Evolutionary conservation across 2,888 invertebrate species (phyloP).

Genomic region (Ormia ochracea): DNA sequence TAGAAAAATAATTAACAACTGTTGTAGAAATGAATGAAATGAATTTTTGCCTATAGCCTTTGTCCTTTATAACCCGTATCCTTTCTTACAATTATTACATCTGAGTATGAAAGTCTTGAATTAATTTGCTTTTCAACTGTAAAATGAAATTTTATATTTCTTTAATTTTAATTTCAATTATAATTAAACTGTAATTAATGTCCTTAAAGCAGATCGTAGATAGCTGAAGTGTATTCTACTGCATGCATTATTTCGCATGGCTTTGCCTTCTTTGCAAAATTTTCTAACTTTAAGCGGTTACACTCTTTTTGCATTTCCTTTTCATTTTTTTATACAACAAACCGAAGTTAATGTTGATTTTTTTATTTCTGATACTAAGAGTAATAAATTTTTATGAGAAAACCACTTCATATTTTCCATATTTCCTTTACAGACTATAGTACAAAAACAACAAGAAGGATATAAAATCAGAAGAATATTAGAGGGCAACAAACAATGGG

Average conservation of each 20-base stretch:
- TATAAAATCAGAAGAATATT: slow-evolving; percentile 19
- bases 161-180: too few relatives aligned
- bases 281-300: slow-evolving; percentile 5
- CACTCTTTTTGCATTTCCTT: not conserved
- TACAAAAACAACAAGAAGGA: slow-evolving; percentile 37
- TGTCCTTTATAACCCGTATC: too few relatives aligned
- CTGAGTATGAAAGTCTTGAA: too few relatives aligned
- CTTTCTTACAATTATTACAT: too few relatives aligned
- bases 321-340: not conserved
- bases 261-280: slow-evolving; percentile 62
- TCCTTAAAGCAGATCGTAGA: too few relatives aligned
- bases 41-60: too few relatives aligned
- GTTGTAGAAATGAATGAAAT: too few relatives aligned
- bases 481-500: not conserved
- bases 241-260: slow-evolving; percentile 70
- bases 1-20: too few relatives aligned
- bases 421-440: slow-evolving; percentile 44
- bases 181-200: too few relatives aligned
- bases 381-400: slow-evolving; percentile 76
- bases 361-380: slow-evolving; percentile 33
- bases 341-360: slow-evolving; percentile 42
- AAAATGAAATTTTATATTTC: too few relatives aligned
- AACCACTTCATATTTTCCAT: slow-evolving; percentile 73
- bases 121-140: too few relatives aligned
- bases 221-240: too few relatives aligned